phyloP scores from a whole-genome alignment of 2,797 vertebrate genomes.

The Sebastes oblongus region DNA sequence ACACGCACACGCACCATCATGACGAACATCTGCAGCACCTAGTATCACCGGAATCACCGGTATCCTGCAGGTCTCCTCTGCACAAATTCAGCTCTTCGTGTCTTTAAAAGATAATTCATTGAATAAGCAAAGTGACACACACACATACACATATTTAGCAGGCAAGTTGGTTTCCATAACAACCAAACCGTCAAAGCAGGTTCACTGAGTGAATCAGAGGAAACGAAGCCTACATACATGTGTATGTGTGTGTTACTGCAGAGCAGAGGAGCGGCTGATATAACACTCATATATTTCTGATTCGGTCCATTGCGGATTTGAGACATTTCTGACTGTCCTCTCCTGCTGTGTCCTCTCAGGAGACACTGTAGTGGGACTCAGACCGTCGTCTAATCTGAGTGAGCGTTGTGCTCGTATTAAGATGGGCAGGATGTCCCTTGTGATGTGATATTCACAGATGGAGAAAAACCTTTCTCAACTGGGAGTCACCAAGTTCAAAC shows the following conservation, averaged over 20 bases:
- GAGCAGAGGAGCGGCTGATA: neutral
- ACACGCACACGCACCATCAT: neutral
- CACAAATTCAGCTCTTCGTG: neutral
- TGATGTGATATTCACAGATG: constrained; percentile 2
- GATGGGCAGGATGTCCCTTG: neutral
- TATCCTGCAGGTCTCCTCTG: constrained; percentile 6
- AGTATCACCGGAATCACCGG: neutral
- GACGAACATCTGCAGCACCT: constrained; percentile 6
- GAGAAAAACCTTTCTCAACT: neutral
- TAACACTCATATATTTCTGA: neutral
- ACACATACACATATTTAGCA: constrained; percentile 19
- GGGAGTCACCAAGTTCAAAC: neutral
- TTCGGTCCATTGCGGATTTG: neutral
- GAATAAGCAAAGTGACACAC: constrained; percentile 18
- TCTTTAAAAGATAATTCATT: constrained; percentile 22
- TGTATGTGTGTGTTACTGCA: constrained; percentile 10
- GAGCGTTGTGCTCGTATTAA: neutral
- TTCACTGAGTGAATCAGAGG: constrained; percentile 47
- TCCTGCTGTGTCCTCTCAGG: constrained; percentile 1
- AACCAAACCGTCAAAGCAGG: constrained; percentile 59
- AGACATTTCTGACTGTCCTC: neutral
- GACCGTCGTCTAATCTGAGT: neutral
- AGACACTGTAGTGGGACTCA: neutral
- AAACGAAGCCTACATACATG: constrained; percentile 38
- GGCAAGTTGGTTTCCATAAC: constrained; percentile 49